Base-by-base conservation (phyloP, 2,888 invertebrate genomes). In the Chloroclysta siterata region DNA sequence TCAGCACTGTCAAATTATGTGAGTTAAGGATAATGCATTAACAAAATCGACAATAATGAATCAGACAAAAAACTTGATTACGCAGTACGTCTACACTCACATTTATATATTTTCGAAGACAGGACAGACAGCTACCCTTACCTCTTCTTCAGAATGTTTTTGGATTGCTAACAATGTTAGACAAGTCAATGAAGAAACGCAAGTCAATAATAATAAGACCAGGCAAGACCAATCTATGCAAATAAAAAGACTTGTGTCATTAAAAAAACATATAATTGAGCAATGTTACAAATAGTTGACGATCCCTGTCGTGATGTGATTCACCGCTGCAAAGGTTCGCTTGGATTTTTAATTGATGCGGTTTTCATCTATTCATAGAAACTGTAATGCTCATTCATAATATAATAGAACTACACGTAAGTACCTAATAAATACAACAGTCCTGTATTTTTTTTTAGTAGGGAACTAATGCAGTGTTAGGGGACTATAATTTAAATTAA, bases 311-410 rank as follows among this genome's bases (percentile, higher is more conserved):
- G 14, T 62, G 66, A 69, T 66, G 73, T 85, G 87, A 87, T 80
- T 87, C 85, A 86, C 81, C 84, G 81, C 83, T 80, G 81, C 75
- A 75, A 78, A 74, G 71, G 75, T 78, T 79, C 69, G 78, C 74
- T 79, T 76, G 69, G 79, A 80, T 76, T 79, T 39, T 74, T 80
- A 75, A 79, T 80, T 72, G 78, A 74, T 75, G 76, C 76, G 67
- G 72, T 81, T 82, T 77, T 78, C 75, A 77, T 67, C 75, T 77
- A 75, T 78, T 77, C 74, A 72, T 54, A 60, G 58, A 69, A 70
- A 70, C 62, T 69, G 60, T 71, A 65, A 65, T 66, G 71, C 48
- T 56, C 55, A 73, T 74, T 76, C 66, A 67, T 50, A 50, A 17
- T 2, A 17, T 17, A 36, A 11, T 8, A 39, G 6, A 11, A 11